Evolutionary conservation across 2,113 vertebrate species (phyloP), one percentile per base, ranked within the genome.

Genomic region (Ageneiosus marmoratus): DNA sequence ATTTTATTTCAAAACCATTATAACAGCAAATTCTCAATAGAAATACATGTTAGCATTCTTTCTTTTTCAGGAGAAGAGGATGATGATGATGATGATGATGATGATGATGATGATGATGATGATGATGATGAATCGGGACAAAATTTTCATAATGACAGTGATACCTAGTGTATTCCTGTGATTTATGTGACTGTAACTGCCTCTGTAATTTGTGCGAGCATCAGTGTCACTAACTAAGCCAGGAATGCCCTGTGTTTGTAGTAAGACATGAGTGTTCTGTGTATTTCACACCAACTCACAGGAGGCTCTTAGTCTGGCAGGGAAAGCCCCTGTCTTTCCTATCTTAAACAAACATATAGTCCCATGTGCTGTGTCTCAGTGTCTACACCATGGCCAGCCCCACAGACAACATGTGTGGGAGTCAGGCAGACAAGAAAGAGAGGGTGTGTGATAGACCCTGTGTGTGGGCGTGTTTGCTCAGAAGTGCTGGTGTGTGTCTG

Each of bases 401-500:
- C 50, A 83, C 62, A 82, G 77, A 85, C 83, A 83, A 41, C 22
- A 77, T 83, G 80, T 80, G 85, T 86, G 84, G 83, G 86, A 85
- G 83, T 73, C 51, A 60, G 56, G 65, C 77, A 83, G 77, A 79
- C 69, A 75, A 87, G 86, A 80, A 77, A 84, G 80, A 74, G 24
- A 78, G 60, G 81, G 51, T 67, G 79, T 84, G 84, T 77, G 84
- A 89, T 88, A 87, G 74, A 83, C 67, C 73, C 34, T 67, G 82
- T 87, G 82, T 84, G 83, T 83, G 84, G 62, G 87, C 67, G 83
- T 85, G 83, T 88, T 83, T 89, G 83, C 80, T 63, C 80, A 84
- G 74, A 60, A 65, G 48, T 63, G 55, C 87, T 88, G 83, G 86
- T 88, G 84, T 86, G 79, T 88, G 85, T 90, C 83, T 87, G 78